Conservation (phyloP, 2,888 invertebrate genomes). For the Lobophora halterata region DNA sequence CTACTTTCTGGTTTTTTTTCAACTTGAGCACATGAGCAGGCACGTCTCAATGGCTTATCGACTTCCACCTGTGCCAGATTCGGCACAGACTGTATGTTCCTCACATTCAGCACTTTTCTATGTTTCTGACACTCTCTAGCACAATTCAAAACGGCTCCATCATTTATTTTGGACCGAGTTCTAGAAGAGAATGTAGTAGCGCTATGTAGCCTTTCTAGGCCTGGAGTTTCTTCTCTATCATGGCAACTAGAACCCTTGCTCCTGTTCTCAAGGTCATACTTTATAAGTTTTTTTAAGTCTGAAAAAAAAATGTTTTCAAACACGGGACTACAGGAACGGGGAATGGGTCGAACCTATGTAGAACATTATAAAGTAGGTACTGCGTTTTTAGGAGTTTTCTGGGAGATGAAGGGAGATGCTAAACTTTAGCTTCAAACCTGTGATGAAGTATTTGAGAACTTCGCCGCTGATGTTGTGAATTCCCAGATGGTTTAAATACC, state of each 20-base stretch:
- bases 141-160: slow-evolving; percentile 43
- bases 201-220: slow-evolving; percentile 68
- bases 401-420: no score
- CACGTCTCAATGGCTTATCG: slow-evolving; percentile 49
- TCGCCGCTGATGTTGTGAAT: slow-evolving; percentile 87
- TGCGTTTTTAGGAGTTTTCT: no score
- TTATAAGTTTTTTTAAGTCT: slow-evolving; percentile 86
- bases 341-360: no score
- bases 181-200: slow-evolving; percentile 74
- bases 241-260: slow-evolving; percentile 44
- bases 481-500: slow-evolving; percentile 87
- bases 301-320: no score
- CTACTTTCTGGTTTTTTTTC: slow-evolving; percentile 45
- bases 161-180: slow-evolving; percentile 51
- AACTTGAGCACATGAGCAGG: slow-evolving; percentile 62
- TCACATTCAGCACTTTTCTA: slow-evolving; percentile 26
- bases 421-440: no score
- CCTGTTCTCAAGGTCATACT: slow-evolving; percentile 78
- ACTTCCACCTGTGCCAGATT: slow-evolving; percentile 44
- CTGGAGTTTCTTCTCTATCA: slow-evolving; percentile 39
- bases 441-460: slow-evolving; percentile 89
- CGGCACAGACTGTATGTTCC: slow-evolving; percentile 60
- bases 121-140: slow-evolving; percentile 48
- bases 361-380: no score
- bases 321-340: no score